Conservation (phyloP, 2,797 vertebrate species). For the Oreonectes daqikongensis region DNA sequence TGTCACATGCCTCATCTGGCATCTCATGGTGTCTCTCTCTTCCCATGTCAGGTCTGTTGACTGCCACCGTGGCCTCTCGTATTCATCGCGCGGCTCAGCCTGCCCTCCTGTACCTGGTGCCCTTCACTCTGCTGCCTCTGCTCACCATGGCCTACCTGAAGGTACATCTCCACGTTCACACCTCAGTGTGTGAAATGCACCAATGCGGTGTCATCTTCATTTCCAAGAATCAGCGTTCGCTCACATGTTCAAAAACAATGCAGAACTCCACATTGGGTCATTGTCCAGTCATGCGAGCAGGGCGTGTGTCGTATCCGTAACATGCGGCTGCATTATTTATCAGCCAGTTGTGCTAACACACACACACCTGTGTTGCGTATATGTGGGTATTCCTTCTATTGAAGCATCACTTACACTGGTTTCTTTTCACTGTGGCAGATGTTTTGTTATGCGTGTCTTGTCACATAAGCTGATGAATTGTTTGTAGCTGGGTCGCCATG, state of each 20-base stretch:
- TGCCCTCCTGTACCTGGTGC: conserved; percentile 97
- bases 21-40: background rate
- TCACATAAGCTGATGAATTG: conserved; percentile 5
- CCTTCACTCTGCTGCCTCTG: conserved; percentile 98
- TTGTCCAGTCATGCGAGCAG: background rate
- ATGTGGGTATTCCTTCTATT: background rate
- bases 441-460: conserved; percentile 30
- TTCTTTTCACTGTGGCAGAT: conserved; percentile 22
- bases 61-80: conserved; percentile 96
- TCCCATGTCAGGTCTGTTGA: conserved; percentile 85
- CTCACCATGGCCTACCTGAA: conserved; percentile 99
- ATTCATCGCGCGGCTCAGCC: conserved; percentile 98
- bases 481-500: background rate
- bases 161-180: conserved; percentile 71
- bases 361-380: background rate
- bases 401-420: background rate
- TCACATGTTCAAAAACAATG: background rate
- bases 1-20: background rate
- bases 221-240: background rate
- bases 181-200: background rate
- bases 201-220: too few species aligned
- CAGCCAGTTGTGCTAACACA: background rate
- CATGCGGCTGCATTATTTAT: conserved; percentile 32
- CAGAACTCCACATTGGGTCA: background rate
- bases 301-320: conserved; percentile 21